Evolutionary conservation across 1,140 invertebrate species (phyloP), one percentile per base, ranked within the genome.

Genomic region (Zaprionus taronus): DNA sequence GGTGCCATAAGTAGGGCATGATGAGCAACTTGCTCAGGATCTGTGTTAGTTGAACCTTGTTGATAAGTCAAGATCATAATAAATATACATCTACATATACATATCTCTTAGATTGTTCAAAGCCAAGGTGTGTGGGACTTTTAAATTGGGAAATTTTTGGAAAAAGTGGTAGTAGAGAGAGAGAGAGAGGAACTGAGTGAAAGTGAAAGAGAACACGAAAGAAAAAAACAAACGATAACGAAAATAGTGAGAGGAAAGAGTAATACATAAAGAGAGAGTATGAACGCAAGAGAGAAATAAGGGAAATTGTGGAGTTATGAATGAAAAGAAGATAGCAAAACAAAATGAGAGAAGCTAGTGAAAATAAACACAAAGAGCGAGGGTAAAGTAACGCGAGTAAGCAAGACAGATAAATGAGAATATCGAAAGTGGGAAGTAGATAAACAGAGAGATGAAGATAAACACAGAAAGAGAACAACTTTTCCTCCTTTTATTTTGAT

Each of bases 11-110:
- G 20, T 4, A 28, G 55, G 15, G 56, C 34, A 41, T 11, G 49
- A 41, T 17, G n/a, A 31, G 28, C 55, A 36, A 15, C 28, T 31
- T 31, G 28, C 28, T 31, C 14, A 28, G 28, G 64, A 65, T 76
- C 77, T 86, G 83, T 79, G 83, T 70, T 85, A 85, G 63, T 69
- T 83, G 62, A 64, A 69, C 41, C 60, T 86, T 81, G 56, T 69
- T 84, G 26, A 12, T 73, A 67, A 71, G 44, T 58, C 11, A 9
- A 51, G 47, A 51, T 22, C 41, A 38, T 58, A 87, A 83, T 78
- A 83, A 83, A 83, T 49, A 51, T 56, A 55, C 15, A 36, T 7
- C n/a, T n/a, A 55, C 15, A 36, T 7, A 12, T 44, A 55, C 15
- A 36, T 7, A n/a, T 44, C 22, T 34, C 53, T 34, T 66, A 67